phyloP scores from a whole-genome alignment of 2,797 vertebrate species.

The Fundulus diaphanus region DNA sequence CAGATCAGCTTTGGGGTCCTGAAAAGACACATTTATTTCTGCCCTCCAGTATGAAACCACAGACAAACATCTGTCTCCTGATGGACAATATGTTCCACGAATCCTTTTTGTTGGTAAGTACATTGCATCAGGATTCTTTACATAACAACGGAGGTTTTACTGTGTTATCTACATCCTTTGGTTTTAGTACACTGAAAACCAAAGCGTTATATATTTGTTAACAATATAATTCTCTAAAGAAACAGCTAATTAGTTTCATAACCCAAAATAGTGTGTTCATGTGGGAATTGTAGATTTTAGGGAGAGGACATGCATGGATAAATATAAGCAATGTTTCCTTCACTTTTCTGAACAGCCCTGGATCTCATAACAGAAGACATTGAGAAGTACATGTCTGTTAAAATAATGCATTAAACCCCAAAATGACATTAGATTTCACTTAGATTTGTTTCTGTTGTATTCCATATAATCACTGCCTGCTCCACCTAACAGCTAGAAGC shows the following conservation, averaged over 20 bases:
- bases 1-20: neutral
- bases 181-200: neutral
- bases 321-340: neutral
- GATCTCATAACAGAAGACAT: no score
- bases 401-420: no score
- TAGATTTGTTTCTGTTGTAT: no score
- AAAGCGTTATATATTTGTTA: neutral
- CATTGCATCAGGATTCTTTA: neutral
- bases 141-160: neutral
- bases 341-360: no score
- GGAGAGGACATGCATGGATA: neutral
- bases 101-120: slow-evolving; percentile 82
- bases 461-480: no score
- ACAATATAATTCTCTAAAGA: neutral
- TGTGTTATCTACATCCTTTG: neutral
- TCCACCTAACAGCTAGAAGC: no score
- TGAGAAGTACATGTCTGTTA: no score
- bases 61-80: slow-evolving; percentile 93
- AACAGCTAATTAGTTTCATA: neutral
- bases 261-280: neutral
- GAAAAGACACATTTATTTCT: slow-evolving; percentile 17
- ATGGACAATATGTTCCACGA: slow-evolving; percentile 95
- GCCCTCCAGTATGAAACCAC: slow-evolving; percentile 91
- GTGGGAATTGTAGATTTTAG: neutral
- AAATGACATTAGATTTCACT: no score